These are phyloP conservation scores for Callopanchax toddi DNA, from an alignment of 2,113 vertebrate genomes.

Conservation along the genomic window DNA sequence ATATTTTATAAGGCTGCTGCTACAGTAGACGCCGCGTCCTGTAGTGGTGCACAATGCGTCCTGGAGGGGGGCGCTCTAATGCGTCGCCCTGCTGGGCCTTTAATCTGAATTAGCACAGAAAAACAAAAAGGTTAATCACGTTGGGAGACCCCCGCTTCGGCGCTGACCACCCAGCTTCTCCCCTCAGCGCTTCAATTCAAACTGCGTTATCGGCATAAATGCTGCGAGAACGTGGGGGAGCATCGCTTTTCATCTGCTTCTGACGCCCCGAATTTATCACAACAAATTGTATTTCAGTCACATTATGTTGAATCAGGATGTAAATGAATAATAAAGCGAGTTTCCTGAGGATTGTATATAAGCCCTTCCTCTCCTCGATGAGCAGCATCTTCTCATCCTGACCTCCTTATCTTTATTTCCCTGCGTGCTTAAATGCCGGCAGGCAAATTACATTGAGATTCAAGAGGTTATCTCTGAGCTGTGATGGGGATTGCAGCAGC, in stretches of 20 bases:
- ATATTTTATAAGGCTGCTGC: conserved; percentile 38
- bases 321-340: conserved; percentile 17
- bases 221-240: conserved; percentile 9
- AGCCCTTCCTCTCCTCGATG: conserved; percentile 13
- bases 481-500: conserved; percentile 53
- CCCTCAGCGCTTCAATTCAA: conserved; percentile 25
- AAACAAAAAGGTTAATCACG: conserved; percentile 64
- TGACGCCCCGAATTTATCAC: conserved; percentile 17
- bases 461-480: conserved; percentile 56
- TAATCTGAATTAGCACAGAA: conserved; percentile 55
- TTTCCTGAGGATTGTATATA: neutral
- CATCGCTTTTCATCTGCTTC: conserved; percentile 3
- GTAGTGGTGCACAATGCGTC: conserved; percentile 20
- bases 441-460: conserved; percentile 56
- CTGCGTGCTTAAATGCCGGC: conserved; percentile 38
- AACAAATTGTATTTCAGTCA: conserved; percentile 6
- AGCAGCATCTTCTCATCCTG: neutral
- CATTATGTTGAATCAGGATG: conserved; percentile 29
- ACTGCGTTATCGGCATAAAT: conserved; percentile 38
- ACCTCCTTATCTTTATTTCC: conserved; percentile 28
- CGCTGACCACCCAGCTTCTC: conserved; percentile 60
- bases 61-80: conserved; percentile 33
- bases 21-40: conserved; percentile 35
- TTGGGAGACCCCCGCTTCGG: conserved; percentile 35
- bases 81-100: conserved; percentile 53